Percentiles rank a stretch among this genome's conserved stretches.
These are phyloP conservation scores for Calameuta filiformis DNA, from an alignment of 2,888 invertebrate species.

Conservation along the genomic window DNA sequence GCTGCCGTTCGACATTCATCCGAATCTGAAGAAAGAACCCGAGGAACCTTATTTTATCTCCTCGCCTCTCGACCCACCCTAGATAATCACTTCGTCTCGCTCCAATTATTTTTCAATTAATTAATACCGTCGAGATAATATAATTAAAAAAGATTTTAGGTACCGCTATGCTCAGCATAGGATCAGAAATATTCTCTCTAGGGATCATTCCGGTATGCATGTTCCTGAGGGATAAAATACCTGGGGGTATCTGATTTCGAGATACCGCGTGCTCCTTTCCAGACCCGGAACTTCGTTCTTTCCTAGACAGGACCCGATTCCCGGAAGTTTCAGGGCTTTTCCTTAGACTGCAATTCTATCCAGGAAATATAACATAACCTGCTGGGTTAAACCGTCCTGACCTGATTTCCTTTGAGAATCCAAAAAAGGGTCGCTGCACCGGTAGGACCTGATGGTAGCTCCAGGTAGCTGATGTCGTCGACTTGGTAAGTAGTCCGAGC, in stretches of 20 bases:
- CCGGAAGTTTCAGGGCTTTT: neutral
- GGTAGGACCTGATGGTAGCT: no score
- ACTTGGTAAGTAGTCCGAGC: neutral
- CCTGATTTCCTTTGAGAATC: no score
- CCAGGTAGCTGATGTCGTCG: neutral
- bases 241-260: neutral
- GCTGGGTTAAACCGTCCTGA: no score
- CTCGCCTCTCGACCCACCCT: neutral
- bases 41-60: neutral
- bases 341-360: no score
- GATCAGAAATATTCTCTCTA: no score
- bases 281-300: neutral
- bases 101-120: neutral
- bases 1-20: neutral
- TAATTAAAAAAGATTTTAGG: neutral
- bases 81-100: neutral
- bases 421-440: no score
- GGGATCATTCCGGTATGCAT: neutral
- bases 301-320: neutral
- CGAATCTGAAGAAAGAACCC: neutral
- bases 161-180: neutral
- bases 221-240: neutral
- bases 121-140: neutral
- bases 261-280: neutral
- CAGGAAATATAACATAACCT: no score